Evolutionary conservation across 2,888 invertebrate species (phyloP), one percentile per base, ranked within the genome.

Genomic region (Ceramica pisi): DNA sequence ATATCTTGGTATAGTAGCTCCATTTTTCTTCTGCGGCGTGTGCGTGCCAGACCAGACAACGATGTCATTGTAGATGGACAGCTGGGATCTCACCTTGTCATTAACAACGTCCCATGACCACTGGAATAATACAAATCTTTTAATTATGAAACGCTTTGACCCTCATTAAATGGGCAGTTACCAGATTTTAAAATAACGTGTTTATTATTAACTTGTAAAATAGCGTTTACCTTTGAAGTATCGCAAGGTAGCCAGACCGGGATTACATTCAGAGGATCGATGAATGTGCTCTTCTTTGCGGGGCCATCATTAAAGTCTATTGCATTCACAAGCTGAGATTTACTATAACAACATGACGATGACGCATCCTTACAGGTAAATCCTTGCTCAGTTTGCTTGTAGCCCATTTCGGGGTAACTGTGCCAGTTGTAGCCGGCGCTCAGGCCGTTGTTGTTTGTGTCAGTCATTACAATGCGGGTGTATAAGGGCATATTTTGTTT

Each of bases 181-280:
- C 8, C 38, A 38, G 38, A 38, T 9, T 38, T 41, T 12, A 41
- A 41, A 41, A 41, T 21, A 21, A 51, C 12, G 26, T 26, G 3
- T 48, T 31, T 61, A 1, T 23, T 2, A 51, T n/a, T 6, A n/a
- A 57, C 7, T 46, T 46, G 14, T 26, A 8, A 26, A 10, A 56
- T 10, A 35, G 3, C 41, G 31, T 31, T 81, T 78, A 86, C 86
- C 72, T 59, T 63, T 53, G 55, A 50, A 21, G 44, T 19, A 48
- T 59, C 26, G 60, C 81, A 79, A 50, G 87, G 78, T 12, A 51
- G 67, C 86, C 84, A 87, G 21, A 69, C 64, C 4, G 81, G 80
- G 26, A 88, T 55, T 10, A 67, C 75, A 64, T 88, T 88, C 7
- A 89, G 21, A 8, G 75, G 75, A 64, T 89, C 83, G 57, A 86